phyloP scores from a whole-genome alignment of 1,140 invertebrate genomes.

The Cydia pomonella region DNA sequence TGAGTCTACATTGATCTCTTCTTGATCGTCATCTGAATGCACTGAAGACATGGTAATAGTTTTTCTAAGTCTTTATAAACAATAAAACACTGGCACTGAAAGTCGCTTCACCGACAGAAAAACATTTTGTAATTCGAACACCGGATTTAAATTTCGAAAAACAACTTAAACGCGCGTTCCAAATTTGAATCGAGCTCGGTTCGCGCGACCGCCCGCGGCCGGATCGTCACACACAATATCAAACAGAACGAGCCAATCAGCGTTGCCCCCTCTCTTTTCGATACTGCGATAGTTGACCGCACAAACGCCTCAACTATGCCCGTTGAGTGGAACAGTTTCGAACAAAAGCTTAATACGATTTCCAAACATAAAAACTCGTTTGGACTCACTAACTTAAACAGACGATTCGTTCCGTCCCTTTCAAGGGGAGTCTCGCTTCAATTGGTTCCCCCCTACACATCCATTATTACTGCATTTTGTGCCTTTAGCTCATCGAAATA shows the following conservation, averaged over 20 bases:
- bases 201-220: conserved; percentile 70
- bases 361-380: conserved; percentile 80
- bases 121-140: conserved; percentile 15
- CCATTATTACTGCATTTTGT: conserved; percentile 8
- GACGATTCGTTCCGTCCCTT: conserved; percentile 65
- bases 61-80: conserved; percentile 38
- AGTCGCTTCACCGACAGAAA: conserved; percentile 12
- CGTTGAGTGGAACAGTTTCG: conserved; percentile 78
- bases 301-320: conserved; percentile 77
- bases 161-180: conserved; percentile 40
- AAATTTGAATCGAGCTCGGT: conserved; percentile 59
- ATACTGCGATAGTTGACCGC: conserved; percentile 72
- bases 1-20: conserved; percentile 83
- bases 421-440: conserved; percentile 62
- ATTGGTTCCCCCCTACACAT: conserved; percentile 57
- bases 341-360: conserved; percentile 81
- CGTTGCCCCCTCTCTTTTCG: conserved; percentile 76
- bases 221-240: conserved; percentile 78
- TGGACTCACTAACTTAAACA: conserved; percentile 75
- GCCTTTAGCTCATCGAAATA: neutral
- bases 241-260: conserved; percentile 79
- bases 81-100: conserved; percentile 58
- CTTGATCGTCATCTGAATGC: conserved; percentile 82
- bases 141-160: conserved; percentile 41
- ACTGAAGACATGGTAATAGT: conserved; percentile 73